Base-by-base conservation (phyloP, 1,140 invertebrate genomes). In the Aphidius ervi region DNA sequence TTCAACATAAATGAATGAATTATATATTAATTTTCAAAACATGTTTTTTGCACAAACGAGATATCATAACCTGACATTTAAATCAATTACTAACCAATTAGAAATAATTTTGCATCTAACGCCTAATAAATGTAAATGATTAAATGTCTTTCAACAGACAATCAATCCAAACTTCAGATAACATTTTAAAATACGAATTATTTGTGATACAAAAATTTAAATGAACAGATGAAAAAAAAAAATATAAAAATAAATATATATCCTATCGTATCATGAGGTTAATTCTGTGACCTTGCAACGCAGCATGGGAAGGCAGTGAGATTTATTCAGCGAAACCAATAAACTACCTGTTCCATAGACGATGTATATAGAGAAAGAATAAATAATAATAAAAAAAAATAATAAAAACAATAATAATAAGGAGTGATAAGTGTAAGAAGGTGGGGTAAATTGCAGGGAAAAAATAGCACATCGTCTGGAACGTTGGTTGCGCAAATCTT, bases 81-180 rank as follows among this genome's bases (percentile, higher is more conserved):
- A 54, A 54, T 54, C 52, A 54, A 54, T 54, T 54, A 54, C 52
- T 42, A 40, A n/a, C 42, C 2, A 10, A 42, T 6, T 54, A 54
- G 42, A 43, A 54, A 54, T 40, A 50, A 5, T 54, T 40, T 40
- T 39, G 52, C 52, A 54, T 54, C 9, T 31, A 31, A 31, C 23
- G 23, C 23, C 23, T 31, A 4, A 31, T 54, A 37, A 54, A 54
- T 54, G 42, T 42, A 37, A 54, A 54, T 54, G 41, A 54, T 54
- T 54, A 54, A 54, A 37, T 54, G 52, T 54, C 52, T 54, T 54
- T 54, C 52, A 54, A 54, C 52, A 54, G 52, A 41, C 52, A 54
- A 54, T 54, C 40, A n/a, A 40, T 54, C 41, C 42, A 39, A 54
- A 54, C 41, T n/a, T 54, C 8, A 54, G 42, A 54, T 41, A 39